Conservation (phyloP, 2,888 invertebrate genomes). For the Drosophila mercatorum region DNA sequence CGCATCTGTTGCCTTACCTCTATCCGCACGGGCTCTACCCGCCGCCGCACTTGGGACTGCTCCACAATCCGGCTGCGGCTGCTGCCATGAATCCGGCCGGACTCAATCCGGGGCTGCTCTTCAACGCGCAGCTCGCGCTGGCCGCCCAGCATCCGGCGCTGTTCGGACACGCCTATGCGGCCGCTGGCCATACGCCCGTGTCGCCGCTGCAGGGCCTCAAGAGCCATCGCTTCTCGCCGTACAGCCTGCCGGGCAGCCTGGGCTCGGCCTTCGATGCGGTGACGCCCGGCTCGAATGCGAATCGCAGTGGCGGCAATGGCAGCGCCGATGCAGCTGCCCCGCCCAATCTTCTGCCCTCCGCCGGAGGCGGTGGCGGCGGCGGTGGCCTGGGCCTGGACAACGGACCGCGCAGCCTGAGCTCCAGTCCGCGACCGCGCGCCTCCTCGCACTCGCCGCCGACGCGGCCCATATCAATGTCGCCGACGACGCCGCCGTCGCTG, state of each 20-base stretch:
- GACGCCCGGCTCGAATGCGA: conserved; percentile 88
- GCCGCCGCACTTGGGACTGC: conserved; percentile 89
- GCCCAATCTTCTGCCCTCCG: conserved; percentile 59
- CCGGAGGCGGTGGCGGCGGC: conserved; percentile 45
- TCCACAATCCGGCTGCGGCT: conserved; percentile 87
- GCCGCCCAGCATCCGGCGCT: conserved; percentile 94
- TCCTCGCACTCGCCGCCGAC: conserved; percentile 84
- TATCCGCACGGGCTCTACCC: conserved; percentile 96
- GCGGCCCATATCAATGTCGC: conserved; percentile 85
- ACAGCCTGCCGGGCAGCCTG: conserved; percentile 91
- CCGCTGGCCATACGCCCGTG: conserved; percentile 89
- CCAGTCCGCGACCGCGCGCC: conserved; percentile 84
- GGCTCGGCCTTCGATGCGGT: conserved; percentile 96
- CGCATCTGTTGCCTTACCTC: conserved; percentile 94
- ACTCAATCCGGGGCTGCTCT: conserved; percentile 92
- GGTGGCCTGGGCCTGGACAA: conserved; percentile 73
- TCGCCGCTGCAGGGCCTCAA: conserved; percentile 89
- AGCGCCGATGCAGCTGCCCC: conserved; percentile 53
- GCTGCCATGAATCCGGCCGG: conserved; percentile 85
- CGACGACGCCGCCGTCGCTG: conserved; percentile 85
- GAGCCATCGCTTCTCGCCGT: conserved; percentile 94
- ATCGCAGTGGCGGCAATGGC: conserved; percentile 69
- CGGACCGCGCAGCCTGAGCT: conserved; percentile 84
- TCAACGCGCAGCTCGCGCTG: conserved; percentile 94
- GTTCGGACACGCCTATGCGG: conserved; percentile 87